Base-by-base conservation (phyloP, 2,113 vertebrate species). In the Onychostruthus taczanowskii region DNA sequence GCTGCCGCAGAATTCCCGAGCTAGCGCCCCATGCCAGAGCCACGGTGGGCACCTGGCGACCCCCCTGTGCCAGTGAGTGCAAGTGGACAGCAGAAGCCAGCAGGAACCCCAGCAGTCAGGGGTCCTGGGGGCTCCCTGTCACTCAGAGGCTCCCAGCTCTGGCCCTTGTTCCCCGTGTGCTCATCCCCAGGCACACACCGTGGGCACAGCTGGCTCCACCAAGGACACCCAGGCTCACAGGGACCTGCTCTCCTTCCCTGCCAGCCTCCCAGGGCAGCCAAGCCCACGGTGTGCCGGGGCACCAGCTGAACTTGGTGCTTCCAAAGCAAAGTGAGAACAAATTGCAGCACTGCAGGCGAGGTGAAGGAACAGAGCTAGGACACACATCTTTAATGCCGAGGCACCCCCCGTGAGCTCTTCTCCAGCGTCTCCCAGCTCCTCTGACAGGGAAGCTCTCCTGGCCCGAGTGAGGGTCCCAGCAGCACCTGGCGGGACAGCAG, bases 101-200 rank as follows among this genome's bases (percentile, higher is more conserved):
- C 41, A 31, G 61, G 75, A 33, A 19, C 27, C 24, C 21, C 66
- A 12, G 4, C 7, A 15, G 20, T 0, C 0, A 44, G 0, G 5
- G 13, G 7, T 75, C 35, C 62, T 58, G 47, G 19, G 15, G 30
- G 56, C 33, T 59, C 33, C 33, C 24, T 0, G 0, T 7, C 68
- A 13, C 49, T 7, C 70, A 6, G 10, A 8, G 28, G 18, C 43
- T n/a, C 47, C 43, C 35, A 37, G 43, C 49, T 7, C 81, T 24
- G 27, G 27, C 13, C 49, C 84, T 56, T 8, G 56, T 20, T 47
- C 28, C 52, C 52, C 9, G n/a, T 8, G 58, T 27, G 58, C 58
- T 18, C 9, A 5, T 2, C n/a, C 14, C 1, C 0, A 2, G 31
- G 63, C 31, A 63, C 50, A 37, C 3, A 4, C 68, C 3, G 22